These are phyloP conservation scores for Epiblema foenella DNA, from an alignment of 2,888 invertebrate genomes.

Conservation along the genomic window DNA sequence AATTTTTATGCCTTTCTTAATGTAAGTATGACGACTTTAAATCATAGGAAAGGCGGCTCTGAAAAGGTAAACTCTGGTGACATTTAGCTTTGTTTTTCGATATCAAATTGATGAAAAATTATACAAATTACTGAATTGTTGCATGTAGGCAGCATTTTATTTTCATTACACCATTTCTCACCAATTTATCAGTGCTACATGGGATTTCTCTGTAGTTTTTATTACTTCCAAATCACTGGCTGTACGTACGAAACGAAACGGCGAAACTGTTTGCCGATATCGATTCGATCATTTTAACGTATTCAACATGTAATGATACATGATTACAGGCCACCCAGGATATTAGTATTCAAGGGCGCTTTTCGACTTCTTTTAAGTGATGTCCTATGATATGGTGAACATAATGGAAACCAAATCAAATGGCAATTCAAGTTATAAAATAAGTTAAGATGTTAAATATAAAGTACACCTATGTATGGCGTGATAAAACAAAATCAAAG, in stretches of 20 bases:
- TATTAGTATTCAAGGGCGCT: neutral
- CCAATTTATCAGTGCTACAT: constrained; percentile 2
- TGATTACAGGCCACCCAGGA: constrained; percentile 35
- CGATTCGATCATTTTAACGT: constrained; percentile 19
- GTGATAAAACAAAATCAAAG: too few species aligned
- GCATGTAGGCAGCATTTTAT: neutral
- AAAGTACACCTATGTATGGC: too few species aligned
- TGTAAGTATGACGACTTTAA: too few species aligned
- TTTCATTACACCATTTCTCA: neutral
- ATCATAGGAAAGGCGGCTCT: too few species aligned
- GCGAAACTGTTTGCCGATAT: constrained; percentile 23
- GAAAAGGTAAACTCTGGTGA: too few species aligned
- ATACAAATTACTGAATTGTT: neutral
- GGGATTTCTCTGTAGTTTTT: constrained; percentile 7
- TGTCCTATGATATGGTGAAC: too few species aligned
- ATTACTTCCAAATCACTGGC: constrained; percentile 26
- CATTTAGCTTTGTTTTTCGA: too few species aligned
- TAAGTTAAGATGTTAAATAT: too few species aligned
- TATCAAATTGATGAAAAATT: neutral
- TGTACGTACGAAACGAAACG: constrained; percentile 20
- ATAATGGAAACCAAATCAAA: too few species aligned
- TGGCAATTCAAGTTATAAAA: too few species aligned
- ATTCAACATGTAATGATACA: constrained; percentile 29
- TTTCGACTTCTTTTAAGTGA: too few species aligned
- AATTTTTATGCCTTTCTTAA: too few species aligned